Evolutionary conservation across 35 echinoderm and acorn worm genomes (phyloP), one percentile per base, ranked within the genome.

Genomic region (Chiridota heheva): DNA sequence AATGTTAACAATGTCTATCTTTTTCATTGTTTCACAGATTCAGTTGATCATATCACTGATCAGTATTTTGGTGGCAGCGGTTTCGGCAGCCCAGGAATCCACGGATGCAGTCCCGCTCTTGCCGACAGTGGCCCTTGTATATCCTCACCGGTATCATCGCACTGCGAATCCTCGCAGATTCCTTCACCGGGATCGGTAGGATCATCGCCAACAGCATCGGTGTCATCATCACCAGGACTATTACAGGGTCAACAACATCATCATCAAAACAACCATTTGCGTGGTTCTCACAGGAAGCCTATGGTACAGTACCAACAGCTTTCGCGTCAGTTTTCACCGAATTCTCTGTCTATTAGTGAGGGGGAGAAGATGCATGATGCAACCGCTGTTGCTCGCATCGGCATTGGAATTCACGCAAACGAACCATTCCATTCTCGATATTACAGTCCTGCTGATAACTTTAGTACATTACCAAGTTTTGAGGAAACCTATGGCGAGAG

Each of bases 401-500:
- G 75, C 62, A 60, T 60, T 29, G 62, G 51, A 38, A 6, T 58
- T 40, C 55, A 59, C 49, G 20, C 75, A 17, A 26, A 49, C 12
- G 75, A 78, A 78, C 55, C 75, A 78, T 78, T 78, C 75, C 49
- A 57, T 40, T 78, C 58, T 29, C 53, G 51, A 24, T 60, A 39
- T 62, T 40, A 17, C 29, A 78, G 75, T 31, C 75, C 75, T 17
- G 62, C 53, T 13, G 75, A 31, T 35, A 78, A 78, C 36, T 78
- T 78, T 49, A 72, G 69, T 72, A 43, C 69, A 35, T 64, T 87
- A 48, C 86, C 86, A 38, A 89, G 86, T 82, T 89, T 89, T 36
- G 77, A 89, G 56, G 86, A 89, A 34, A 89, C 86, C 20, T 89
- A 89, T 45, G 86, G 86, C 22, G 41, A 38, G 35, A 89, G 53